Conservation (phyloP, 2,113 vertebrate species). For the Pituophis catenifer region DNA sequence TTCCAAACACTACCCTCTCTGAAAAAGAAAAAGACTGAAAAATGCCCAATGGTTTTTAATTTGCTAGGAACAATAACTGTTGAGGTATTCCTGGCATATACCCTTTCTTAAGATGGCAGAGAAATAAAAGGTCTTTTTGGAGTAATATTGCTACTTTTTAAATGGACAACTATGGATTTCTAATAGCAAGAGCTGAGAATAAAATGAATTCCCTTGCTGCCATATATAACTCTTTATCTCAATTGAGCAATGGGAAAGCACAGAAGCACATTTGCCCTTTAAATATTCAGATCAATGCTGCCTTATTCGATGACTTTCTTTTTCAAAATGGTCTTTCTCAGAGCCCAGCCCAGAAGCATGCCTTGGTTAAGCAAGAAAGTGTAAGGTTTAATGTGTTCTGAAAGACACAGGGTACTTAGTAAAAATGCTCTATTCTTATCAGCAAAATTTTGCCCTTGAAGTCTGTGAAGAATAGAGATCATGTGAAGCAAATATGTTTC, state of each 20-base stretch:
- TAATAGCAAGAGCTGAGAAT: slow-evolving; percentile 34
- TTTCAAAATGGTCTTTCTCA: not conserved
- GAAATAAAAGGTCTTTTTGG: not conserved
- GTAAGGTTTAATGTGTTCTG: slow-evolving; percentile 32
- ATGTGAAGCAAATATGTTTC: slow-evolving; percentile 49
- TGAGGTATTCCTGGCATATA: not conserved
- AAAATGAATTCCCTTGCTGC: slow-evolving; percentile 32
- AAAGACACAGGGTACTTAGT: slow-evolving; percentile 29
- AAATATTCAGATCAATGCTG: not conserved
- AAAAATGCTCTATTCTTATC: slow-evolving; percentile 33
- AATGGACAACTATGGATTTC: slow-evolving; percentile 45
- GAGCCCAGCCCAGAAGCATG: not conserved
- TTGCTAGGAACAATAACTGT: not conserved
- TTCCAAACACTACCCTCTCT: not conserved
- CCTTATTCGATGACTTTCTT: not conserved
- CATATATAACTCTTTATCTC: not conserved
- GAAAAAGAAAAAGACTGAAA: not conserved
- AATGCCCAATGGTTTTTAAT: not conserved
- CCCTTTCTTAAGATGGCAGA: not conserved
- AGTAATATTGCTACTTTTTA: slow-evolving; percentile 47
- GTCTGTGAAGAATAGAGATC: slow-evolving; percentile 34
- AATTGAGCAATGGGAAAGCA: not conserved
- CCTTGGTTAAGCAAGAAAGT: not conserved
- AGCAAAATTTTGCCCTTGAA: slow-evolving; percentile 49
- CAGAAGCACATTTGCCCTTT: not conserved